Evolutionary conservation across 2,888 invertebrate species (phyloP).

Genomic region (Byasa hedistus): DNA sequence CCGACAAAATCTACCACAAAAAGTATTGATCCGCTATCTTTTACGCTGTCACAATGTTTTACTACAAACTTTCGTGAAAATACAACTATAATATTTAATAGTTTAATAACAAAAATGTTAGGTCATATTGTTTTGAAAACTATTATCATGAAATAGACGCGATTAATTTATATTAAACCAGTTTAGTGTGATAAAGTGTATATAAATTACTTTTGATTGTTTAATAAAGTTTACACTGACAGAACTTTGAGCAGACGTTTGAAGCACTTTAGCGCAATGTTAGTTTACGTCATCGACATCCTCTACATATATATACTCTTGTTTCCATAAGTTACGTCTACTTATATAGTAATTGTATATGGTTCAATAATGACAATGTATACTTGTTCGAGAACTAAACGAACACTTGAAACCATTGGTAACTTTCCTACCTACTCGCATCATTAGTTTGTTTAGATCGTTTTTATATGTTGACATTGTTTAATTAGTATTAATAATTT

Average conservation of each 20-base stretch:
- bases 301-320: neutral
- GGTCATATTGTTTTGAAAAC: no score
- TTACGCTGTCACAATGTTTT: no score
- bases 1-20: no score
- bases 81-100: no score
- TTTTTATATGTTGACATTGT: no score
- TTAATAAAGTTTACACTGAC: neutral
- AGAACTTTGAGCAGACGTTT: neutral
- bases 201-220: neutral
- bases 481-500: no score
- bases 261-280: neutral
- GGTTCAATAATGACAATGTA: neutral
- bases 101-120: no score
- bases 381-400: neutral
- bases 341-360: neutral
- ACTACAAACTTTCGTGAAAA: no score
- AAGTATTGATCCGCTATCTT: no score
- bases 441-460: no score
- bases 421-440: no score
- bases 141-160: neutral
- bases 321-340: neutral
- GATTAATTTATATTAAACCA: neutral
- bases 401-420: neutral
- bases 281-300: constrained; percentile 13
- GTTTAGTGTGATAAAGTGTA: neutral